Evolutionary conservation across 92 coral and sea anemone genomes (phyloP).

Genomic region (Paramuricea clavata): DNA sequence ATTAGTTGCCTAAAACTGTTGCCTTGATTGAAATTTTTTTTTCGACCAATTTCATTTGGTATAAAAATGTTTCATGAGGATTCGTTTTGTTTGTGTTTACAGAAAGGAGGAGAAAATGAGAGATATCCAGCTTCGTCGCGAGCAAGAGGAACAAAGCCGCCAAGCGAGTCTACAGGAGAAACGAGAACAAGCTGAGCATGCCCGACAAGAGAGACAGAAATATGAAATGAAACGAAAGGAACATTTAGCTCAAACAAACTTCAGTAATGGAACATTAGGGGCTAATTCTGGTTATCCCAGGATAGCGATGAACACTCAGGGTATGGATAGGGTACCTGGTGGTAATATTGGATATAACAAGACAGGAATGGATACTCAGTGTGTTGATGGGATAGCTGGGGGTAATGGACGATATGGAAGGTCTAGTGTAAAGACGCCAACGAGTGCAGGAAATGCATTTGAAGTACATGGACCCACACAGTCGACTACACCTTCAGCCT

Average conservation of each 20-base stretch:
- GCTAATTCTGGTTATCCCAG: not conserved
- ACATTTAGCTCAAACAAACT: not conserved
- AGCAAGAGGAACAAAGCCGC: slow-evolving; percentile 60
- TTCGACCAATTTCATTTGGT: no score
- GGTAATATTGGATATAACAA: not conserved
- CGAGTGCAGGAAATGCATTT: not conserved
- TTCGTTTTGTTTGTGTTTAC: slow-evolving; percentile 7
- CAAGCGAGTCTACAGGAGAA: slow-evolving; percentile 71
- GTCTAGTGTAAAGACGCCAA: not conserved
- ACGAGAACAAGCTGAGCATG: slow-evolving; percentile 51
- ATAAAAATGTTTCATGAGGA: no score
- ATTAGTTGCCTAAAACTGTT: no score
- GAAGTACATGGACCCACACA: not conserved
- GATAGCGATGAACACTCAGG: not conserved
- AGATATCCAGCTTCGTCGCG: slow-evolving; percentile 67
- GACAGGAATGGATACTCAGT: not conserved
- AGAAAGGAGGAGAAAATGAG: slow-evolving; percentile 87
- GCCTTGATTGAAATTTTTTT: no score
- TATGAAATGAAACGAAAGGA: slow-evolving; percentile 22
- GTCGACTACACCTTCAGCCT: slow-evolving; percentile 15
- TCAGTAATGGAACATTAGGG: slow-evolving; percentile 13
- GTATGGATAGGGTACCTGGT: not conserved
- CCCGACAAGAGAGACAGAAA: slow-evolving; percentile 48
- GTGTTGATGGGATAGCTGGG: slow-evolving; percentile 68
- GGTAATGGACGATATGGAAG: slow-evolving; percentile 33